phyloP scores from a whole-genome alignment of 2,113 vertebrate species.

The Paracanthobrama guichenoti region DNA sequence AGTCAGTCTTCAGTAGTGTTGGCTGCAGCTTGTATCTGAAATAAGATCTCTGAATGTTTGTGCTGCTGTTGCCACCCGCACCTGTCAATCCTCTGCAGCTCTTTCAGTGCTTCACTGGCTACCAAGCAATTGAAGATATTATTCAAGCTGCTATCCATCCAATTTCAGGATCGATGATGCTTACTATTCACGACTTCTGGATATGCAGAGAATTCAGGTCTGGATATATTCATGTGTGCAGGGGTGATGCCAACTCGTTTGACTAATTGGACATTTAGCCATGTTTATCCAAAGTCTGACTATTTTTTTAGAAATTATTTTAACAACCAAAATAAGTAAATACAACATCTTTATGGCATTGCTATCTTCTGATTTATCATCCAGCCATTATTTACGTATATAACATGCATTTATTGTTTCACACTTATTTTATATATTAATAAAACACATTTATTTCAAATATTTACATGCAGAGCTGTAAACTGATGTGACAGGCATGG shows the following conservation, averaged over 20 bases:
- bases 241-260: background rate
- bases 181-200: background rate
- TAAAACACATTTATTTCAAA: background rate
- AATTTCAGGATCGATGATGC: background rate
- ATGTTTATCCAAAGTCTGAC: background rate
- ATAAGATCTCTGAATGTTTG: constrained; percentile 42
- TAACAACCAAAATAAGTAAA: background rate
- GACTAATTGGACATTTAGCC: background rate
- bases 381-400: background rate
- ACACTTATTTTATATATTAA: background rate
- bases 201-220: background rate
- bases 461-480: background rate
- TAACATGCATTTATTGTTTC: background rate
- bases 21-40: constrained; percentile 49
- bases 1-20: constrained; percentile 44
- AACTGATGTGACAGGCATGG: background rate
- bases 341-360: background rate
- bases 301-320: background rate
- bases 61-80: constrained; percentile 38
- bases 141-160: background rate
- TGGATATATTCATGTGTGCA: background rate
- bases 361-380: background rate
- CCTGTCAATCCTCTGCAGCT: constrained; percentile 31
- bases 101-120: constrained; percentile 17
- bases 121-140: background rate